Percentiles rank a stretch among this genome's conserved stretches.
phyloP scores from a whole-genome alignment of 2,797 vertebrate genomes.

The Pseudochirops corinnae region DNA sequence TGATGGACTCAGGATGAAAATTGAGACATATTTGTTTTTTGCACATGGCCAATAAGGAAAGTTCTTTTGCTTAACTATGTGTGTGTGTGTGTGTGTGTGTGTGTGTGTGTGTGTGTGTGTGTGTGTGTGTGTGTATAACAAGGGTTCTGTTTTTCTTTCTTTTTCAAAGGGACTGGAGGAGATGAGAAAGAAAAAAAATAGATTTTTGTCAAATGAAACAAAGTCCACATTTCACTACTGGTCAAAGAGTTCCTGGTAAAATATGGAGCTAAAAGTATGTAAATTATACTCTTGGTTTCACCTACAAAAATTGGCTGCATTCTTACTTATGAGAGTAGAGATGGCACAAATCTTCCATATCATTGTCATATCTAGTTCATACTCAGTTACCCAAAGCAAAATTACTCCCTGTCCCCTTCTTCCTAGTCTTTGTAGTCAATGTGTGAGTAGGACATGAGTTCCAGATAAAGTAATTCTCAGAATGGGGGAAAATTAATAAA shows the following conservation, averaged over 20 bases:
- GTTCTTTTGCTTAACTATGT: background rate
- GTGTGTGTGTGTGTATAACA: background rate
- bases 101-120: no score
- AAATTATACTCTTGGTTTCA: constrained; percentile 11
- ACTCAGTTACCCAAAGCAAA: constrained; percentile 25
- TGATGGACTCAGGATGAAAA: background rate
- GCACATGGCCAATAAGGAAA: background rate
- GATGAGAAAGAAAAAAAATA: background rate
- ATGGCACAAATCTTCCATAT: constrained; percentile 46
- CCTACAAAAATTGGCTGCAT: constrained; percentile 31
- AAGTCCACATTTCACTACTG: constrained; percentile 46
- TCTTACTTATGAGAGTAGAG: constrained; percentile 41
- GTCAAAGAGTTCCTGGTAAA: constrained; percentile 21
- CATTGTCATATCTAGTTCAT: constrained; percentile 17
- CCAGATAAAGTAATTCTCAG: background rate
- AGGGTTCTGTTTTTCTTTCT: background rate
- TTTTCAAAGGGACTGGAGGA: background rate
- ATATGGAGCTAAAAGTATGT: background rate
- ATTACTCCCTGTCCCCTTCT: background rate
- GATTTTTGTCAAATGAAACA: background rate
- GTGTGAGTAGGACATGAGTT: background rate
- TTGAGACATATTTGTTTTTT: background rate
- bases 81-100: no score
- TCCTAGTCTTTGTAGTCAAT: background rate
- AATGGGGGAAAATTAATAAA: background rate